Percentiles rank a stretch among this genome's conserved stretches.
phyloP scores from a whole-genome alignment of 2,888 invertebrate species.

The Watsonalla binaria region DNA sequence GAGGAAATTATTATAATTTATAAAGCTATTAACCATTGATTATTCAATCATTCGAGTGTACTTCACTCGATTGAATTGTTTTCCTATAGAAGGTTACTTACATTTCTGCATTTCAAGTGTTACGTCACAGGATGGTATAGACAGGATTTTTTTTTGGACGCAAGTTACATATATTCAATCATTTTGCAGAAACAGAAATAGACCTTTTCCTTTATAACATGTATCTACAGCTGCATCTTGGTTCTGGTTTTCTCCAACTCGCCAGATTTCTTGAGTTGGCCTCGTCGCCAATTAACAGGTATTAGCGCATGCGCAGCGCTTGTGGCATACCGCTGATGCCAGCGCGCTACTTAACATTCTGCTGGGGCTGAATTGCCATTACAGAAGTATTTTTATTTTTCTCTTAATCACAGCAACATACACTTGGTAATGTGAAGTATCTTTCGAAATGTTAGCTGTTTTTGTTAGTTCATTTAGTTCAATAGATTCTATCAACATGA shows the following conservation, averaged over 20 bases:
- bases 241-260: no score
- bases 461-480: not conserved
- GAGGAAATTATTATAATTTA: no score
- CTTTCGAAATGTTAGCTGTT: not conserved
- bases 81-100: no score
- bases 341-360: constrained; percentile 25
- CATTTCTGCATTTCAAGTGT: no score
- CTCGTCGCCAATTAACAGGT: constrained; percentile 35
- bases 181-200: not conserved
- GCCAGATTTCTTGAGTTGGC: constrained; percentile 1
- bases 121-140: no score
- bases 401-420: constrained; percentile 16
- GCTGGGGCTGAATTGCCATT: constrained; percentile 12
- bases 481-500: not conserved
- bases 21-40: no score
- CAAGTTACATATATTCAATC: not conserved
- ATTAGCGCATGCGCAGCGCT: constrained; percentile 34
- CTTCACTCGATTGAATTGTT: no score
- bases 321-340: constrained; percentile 28
- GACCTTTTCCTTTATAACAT: no score
- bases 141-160: no score
- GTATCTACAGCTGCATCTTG: no score
- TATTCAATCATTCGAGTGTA: no score
- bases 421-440: not conserved
- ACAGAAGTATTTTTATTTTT: constrained; percentile 26